Percentiles rank a stretch among this genome's conserved stretches.
These are phyloP conservation scores for Dermochelys coriacea DNA, from an alignment of 2,797 vertebrate genomes.

Conservation along the genomic window DNA sequence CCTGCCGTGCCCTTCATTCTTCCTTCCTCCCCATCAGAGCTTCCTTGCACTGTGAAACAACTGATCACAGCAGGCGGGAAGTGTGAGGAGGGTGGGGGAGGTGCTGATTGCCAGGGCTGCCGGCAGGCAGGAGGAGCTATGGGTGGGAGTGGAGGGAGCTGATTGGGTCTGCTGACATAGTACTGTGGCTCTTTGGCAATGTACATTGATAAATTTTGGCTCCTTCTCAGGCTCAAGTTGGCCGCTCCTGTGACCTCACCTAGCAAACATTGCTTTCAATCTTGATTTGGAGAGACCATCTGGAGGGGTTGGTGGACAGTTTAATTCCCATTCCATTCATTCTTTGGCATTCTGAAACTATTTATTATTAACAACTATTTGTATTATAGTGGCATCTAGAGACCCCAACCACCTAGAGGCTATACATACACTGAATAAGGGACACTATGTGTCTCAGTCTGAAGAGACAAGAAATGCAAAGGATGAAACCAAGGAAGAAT, in stretches of 20 bases:
- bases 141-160: no score
- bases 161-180: no score
- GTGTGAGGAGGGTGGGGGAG: no score
- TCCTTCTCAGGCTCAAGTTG: no score
- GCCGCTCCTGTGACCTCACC: not conserved
- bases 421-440: not conserved
- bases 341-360: not conserved
- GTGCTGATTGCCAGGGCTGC: no score
- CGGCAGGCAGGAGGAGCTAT: no score
- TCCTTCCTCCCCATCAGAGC: no score
- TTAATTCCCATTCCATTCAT: not conserved
- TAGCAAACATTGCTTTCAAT: not conserved
- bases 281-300: not conserved
- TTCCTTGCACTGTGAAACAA: no score
- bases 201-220: no score
- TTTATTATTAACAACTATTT: not conserved
- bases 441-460: not conserved
- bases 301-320: not conserved
- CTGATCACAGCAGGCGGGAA: no score
- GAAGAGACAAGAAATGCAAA: not conserved
- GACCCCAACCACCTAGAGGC: not conserved
- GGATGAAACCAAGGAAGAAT: not conserved
- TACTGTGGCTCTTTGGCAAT: no score
- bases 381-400: not conserved
- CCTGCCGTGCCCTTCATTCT: no score